Evolutionary conservation across 2,888 invertebrate species (phyloP).

Genomic region (Thera britannica): DNA sequence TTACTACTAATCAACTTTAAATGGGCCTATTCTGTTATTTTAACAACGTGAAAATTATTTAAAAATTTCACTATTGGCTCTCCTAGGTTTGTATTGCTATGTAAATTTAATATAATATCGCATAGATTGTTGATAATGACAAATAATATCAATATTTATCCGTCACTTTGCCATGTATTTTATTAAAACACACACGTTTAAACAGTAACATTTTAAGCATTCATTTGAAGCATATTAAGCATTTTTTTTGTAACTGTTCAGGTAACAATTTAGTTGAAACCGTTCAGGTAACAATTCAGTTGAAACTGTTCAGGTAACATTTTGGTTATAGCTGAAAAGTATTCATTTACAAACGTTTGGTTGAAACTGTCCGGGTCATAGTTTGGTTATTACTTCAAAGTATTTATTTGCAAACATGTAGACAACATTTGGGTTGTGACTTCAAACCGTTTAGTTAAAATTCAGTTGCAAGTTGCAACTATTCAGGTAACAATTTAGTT

Average conservation of each 20-base stretch:
- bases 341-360: too few relatives aligned
- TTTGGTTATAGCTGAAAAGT: not conserved
- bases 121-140: constrained; percentile 1
- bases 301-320: not conserved
- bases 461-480: not conserved
- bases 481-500: constrained; percentile 5
- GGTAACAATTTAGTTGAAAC: constrained; percentile 5
- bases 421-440: not conserved
- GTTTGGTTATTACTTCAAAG: not conserved
- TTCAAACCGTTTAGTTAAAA: not conserved
- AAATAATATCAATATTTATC: not conserved
- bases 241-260: not conserved
- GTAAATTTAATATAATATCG: constrained; percentile 3
- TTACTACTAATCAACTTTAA: constrained; percentile 32
- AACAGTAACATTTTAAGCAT: not conserved
- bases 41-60: constrained; percentile 1
- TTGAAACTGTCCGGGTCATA: not conserved
- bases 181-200: not conserved
- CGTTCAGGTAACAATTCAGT: not conserved
- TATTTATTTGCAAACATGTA: too few relatives aligned
- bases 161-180: not conserved
- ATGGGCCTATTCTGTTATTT: constrained; percentile 11
- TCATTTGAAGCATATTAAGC: not conserved
- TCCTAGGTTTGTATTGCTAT: constrained; percentile 11
- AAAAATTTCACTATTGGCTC: constrained; percentile 1